Evolutionary conservation across 2,888 invertebrate genomes (phyloP).

Genomic region (Psococerastis gibbosa): DNA sequence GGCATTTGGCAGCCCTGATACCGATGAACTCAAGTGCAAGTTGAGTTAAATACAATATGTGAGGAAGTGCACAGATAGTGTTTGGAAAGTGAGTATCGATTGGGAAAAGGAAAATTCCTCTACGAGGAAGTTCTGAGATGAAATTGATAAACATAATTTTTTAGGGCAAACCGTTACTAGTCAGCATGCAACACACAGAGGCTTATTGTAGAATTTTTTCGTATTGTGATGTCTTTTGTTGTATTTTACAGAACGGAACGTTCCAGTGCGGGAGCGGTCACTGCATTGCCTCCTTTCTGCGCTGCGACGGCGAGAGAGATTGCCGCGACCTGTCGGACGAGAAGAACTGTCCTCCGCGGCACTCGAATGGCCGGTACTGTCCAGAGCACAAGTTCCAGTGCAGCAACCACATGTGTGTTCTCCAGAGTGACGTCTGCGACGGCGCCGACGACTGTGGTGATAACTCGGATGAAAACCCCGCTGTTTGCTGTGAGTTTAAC

Average conservation of each 20-base stretch:
- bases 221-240: slow-evolving; percentile 2
- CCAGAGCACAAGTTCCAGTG: slow-evolving; percentile 84
- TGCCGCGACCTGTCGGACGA: slow-evolving; percentile 82
- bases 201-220: too few species aligned
- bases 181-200: too few species aligned
- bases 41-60: too few species aligned
- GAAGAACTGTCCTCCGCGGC: slow-evolving; percentile 71
- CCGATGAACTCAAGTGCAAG: too few species aligned
- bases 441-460: slow-evolving; percentile 89
- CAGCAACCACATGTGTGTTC: slow-evolving; percentile 76
- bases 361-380: slow-evolving; percentile 73
- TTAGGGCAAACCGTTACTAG: too few species aligned
- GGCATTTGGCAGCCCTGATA: too few species aligned
- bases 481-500: slow-evolving; percentile 40
- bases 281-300: slow-evolving; percentile 74
- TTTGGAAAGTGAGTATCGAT: too few species aligned
- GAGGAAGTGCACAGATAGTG: too few species aligned
- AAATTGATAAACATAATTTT: too few species aligned
- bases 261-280: slow-evolving; percentile 88
- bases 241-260: slow-evolving; percentile 41
- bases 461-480: slow-evolving; percentile 65
- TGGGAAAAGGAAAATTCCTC: too few species aligned
- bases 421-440: slow-evolving; percentile 77
- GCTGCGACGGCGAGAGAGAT: slow-evolving; percentile 78
- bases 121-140: too few species aligned